Evolutionary conservation across 2,797 vertebrate species (phyloP).

Genomic region (Diceros bicornis): DNA sequence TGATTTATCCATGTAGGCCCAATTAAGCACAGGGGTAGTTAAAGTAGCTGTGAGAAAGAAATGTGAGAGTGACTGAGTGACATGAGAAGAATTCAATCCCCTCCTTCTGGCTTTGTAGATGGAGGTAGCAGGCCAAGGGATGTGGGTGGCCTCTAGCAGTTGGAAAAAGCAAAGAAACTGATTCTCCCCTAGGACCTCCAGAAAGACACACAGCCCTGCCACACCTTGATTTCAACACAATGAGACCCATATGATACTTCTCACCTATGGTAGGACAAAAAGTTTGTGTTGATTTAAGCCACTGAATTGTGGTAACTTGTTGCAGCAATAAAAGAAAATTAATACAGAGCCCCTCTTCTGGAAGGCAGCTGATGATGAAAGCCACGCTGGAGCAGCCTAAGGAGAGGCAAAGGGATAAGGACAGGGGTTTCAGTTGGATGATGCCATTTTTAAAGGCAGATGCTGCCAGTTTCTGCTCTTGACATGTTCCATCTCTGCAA

Average conservation of each 20-base stretch:
- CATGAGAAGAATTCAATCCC: neutral
- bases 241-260: neutral
- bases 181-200: neutral
- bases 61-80: neutral
- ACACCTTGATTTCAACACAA: neutral
- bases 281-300: neutral
- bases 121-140: neutral
- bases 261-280: no score
- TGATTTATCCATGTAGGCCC: neutral
- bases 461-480: neutral
- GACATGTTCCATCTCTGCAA: neutral
- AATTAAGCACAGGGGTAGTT: neutral
- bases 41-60: no score
- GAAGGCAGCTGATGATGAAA: neutral
- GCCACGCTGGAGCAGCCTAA: no score
- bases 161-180: neutral
- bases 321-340: accelerated
- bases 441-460: neutral
- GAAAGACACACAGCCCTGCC: neutral
- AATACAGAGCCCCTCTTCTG: neutral
- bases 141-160: neutral
- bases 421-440: neutral
- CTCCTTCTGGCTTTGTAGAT: neutral
- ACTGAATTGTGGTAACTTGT: neutral
- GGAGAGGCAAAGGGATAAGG: neutral